These are phyloP conservation scores for Nesoenas mayeri DNA, from an alignment of 2,113 vertebrate genomes.

Conservation along the genomic window DNA sequence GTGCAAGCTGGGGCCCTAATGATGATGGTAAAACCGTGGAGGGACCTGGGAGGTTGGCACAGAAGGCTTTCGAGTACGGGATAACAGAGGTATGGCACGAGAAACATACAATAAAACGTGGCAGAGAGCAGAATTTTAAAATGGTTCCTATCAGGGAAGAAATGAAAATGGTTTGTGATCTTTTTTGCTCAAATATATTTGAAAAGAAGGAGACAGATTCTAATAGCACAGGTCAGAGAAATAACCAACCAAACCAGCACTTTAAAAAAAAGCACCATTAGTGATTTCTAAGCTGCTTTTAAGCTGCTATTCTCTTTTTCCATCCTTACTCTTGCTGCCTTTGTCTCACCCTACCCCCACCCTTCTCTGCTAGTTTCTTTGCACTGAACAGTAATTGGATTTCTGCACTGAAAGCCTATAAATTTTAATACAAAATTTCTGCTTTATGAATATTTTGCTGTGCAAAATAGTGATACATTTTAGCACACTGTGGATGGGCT, in stretches of 20 bases:
- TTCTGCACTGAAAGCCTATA: constrained; percentile 33
- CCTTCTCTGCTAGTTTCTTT: constrained; percentile 15
- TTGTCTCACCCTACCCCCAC: neutral
- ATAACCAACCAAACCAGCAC: neutral
- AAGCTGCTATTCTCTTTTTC: neutral
- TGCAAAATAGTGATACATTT: neutral
- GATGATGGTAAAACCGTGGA: constrained; percentile 98
- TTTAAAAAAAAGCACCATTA: neutral
- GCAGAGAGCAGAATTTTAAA: neutral
- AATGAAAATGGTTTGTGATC: neutral
- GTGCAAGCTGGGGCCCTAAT: constrained; percentile 98
- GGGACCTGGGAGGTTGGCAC: constrained; percentile 91
- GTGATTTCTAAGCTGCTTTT: neutral
- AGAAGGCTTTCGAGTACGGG: constrained; percentile 97
- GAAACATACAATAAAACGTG: neutral
- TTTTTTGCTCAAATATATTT: neutral
- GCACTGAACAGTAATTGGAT: constrained; percentile 48
- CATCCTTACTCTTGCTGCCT: neutral
- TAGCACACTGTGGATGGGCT: neutral
- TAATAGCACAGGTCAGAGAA: neutral
- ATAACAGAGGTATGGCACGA: constrained; percentile 85
- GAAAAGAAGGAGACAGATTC: neutral
- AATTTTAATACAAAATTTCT: constrained; percentile 30
- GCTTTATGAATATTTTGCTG: constrained; percentile 23
- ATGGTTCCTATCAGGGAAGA: neutral